These are phyloP conservation scores for Burhinus bistriatus DNA, from an alignment of 2,113 vertebrate species.

Conservation along the genomic window DNA sequence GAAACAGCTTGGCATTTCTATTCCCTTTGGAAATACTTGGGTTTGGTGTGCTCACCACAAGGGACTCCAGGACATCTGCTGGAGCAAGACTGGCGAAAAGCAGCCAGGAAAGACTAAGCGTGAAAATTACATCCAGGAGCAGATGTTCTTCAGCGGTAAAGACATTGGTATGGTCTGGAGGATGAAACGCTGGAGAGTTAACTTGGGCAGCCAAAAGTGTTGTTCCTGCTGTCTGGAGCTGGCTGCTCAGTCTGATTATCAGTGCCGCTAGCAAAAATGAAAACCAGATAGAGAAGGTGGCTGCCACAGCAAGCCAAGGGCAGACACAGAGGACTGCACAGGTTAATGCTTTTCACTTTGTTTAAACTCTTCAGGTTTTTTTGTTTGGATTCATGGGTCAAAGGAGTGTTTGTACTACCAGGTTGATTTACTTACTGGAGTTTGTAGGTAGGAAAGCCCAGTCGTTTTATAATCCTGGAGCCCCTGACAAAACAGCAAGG, in stretches of 20 bases:
- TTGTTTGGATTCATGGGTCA: not conserved
- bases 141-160: not conserved
- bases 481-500: not conserved
- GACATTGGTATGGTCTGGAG: not conserved
- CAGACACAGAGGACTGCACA: not conserved
- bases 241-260: not conserved
- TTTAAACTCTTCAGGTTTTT: not conserved
- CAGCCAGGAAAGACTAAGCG: not conserved
- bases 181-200: not conserved
- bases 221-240: not conserved
- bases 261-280: not conserved
- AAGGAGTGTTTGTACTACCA: not conserved
- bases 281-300: not conserved
- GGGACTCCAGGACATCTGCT: not conserved
- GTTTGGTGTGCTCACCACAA: not conserved
- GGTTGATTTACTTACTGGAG: not conserved
- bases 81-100: not conserved
- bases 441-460: not conserved
- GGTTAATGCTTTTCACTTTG: not conserved
- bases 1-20: not conserved
- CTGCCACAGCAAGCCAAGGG: not conserved
- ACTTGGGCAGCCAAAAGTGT: not conserved
- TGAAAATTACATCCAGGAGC: not conserved
- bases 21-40: not conserved
- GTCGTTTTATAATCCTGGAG: not conserved